Percentiles rank a stretch among this genome's conserved stretches.
Evolutionary conservation across 2,797 vertebrate genomes (phyloP).

Genomic region (Hylomyscus alleni): DNA sequence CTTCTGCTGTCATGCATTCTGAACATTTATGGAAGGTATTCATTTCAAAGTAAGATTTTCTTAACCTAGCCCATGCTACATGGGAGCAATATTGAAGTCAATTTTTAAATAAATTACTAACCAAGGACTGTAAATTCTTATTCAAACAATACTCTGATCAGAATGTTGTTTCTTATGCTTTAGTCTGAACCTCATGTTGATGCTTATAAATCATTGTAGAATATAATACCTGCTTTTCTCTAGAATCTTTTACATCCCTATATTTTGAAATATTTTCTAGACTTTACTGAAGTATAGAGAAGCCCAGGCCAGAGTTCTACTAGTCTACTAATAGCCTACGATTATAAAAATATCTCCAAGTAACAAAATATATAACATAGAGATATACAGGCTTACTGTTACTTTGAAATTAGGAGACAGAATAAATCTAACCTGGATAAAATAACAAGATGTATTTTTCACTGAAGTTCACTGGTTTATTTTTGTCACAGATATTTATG

Average conservation of each 20-base stretch:
- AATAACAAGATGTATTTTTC: neutral
- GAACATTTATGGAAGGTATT: neutral
- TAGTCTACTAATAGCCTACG: neutral
- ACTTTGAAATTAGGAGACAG: neutral
- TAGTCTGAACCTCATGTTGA: neutral
- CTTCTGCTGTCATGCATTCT: neutral
- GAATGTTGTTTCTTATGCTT: neutral
- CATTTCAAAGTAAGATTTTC: neutral
- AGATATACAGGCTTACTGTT: neutral
- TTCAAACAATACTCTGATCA: neutral
- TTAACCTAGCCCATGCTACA: neutral
- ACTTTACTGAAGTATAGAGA: neutral
- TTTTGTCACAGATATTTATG: slow-evolving; percentile 18
- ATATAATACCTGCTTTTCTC: neutral
- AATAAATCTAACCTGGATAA: neutral
- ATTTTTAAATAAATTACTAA: neutral
- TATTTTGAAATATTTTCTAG: neutral
- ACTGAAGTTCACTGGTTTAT: neutral
- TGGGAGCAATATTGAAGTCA: neutral
- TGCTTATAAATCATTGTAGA: neutral
- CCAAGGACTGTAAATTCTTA: neutral
- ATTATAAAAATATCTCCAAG: neutral
- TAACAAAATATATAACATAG: neutral
- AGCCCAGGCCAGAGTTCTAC: too few species aligned
- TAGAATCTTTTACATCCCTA: neutral